Percentiles rank a stretch among this genome's conserved stretches.
Conservation (phyloP, 2,888 invertebrate genomes). For the Euplagia quadripunctaria region DNA sequence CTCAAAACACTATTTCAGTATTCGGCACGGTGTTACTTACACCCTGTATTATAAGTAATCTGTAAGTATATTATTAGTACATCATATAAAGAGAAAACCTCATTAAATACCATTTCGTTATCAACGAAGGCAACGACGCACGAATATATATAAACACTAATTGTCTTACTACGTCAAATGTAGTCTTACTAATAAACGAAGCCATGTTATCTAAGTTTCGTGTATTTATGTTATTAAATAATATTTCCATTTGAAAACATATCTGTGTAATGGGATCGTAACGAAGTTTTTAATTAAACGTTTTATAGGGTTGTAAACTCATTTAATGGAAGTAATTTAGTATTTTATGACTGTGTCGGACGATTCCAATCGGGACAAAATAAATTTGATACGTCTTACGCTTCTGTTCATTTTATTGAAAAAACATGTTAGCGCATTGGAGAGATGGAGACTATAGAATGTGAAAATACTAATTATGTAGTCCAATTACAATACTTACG, state of each 20-base stretch:
- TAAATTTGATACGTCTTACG: not conserved
- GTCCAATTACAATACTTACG: too few relatives aligned
- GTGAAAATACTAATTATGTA: too few relatives aligned
- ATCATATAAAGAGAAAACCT: not conserved
- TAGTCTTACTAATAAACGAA: not conserved
- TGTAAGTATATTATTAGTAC: not conserved
- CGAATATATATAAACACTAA: not conserved
- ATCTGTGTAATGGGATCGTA: slow-evolving; percentile 15
- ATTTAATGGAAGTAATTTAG: slow-evolving; percentile 23
- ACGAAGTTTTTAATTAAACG: slow-evolving; percentile 27
- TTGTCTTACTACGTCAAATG: not conserved
- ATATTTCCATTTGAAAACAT: slow-evolving; percentile 8
- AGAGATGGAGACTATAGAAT: too few relatives aligned
- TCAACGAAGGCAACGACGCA: not conserved
- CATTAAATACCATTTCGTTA: not conserved
- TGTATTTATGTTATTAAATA: not conserved
- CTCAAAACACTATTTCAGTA: too few relatives aligned
- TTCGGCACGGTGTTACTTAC: too few relatives aligned
- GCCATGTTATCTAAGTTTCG: not conserved
- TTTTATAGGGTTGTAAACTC: slow-evolving; percentile 21
- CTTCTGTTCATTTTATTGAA: too few relatives aligned
- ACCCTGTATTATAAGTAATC: too few relatives aligned
- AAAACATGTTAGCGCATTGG: too few relatives aligned
- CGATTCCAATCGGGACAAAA: slow-evolving; percentile 3
- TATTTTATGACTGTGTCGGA: slow-evolving; percentile 15